A percentile compares a stretch with the other conserved stretches of the same genome.
Evolutionary conservation across 2,113 vertebrate genomes (phyloP).

Genomic region (Elgaria multicarinata): DNA sequence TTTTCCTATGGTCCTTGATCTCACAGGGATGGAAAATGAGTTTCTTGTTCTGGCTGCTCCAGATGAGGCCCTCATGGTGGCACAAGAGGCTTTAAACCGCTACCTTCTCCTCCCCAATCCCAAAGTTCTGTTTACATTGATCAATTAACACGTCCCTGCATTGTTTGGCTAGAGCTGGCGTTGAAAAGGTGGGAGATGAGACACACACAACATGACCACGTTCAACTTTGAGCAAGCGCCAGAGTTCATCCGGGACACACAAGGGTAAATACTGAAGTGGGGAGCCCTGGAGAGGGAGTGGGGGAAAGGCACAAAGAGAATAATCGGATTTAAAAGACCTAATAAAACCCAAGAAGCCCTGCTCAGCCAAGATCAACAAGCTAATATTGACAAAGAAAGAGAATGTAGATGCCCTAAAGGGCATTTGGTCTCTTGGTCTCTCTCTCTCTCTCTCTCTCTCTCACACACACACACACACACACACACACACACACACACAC

Average conservation of each 20-base stretch:
- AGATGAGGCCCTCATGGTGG: neutral
- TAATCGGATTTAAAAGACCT: constrained; percentile 54
- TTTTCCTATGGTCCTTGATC: neutral
- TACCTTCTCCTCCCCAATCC: neutral
- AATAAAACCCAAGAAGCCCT: constrained; percentile 62
- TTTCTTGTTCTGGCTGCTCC: neutral
- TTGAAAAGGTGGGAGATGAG: neutral
- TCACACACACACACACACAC: neutral
- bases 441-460: too few relatives aligned
- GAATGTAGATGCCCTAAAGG: constrained; percentile 2
- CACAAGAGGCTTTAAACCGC: neutral
- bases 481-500: neutral
- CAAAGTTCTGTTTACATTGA: constrained; percentile 42
- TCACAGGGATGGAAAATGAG: neutral
- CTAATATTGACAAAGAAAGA: constrained; percentile 65
- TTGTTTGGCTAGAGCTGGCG: constrained; percentile 33
- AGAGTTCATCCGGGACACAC: constrained; percentile 51
- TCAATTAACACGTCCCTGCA: constrained; percentile 52
- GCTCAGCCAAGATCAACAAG: constrained; percentile 50
- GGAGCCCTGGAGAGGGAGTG: neutral
- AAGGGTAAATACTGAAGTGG: constrained; percentile 62
- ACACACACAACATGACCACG: neutral
- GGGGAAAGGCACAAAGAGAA: constrained; percentile 26
- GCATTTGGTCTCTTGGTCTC: neutral
- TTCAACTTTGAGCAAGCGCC: constrained; percentile 14